Conservation (phyloP, 2,888 invertebrate genomes). For the Eudasyphora cyanicolor region DNA sequence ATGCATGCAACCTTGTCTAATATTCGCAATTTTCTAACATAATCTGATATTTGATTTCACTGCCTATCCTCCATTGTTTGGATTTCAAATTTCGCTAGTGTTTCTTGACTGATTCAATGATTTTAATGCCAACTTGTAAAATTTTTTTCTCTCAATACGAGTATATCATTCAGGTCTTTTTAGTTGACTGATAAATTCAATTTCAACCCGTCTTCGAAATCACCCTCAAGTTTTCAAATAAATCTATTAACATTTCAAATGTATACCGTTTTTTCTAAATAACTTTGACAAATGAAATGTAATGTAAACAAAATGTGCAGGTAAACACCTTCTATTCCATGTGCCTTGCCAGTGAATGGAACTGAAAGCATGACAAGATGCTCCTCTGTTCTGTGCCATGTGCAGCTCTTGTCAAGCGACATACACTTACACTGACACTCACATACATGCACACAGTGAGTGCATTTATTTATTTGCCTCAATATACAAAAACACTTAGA, state of each 20-base stretch:
- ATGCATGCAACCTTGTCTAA: too few relatives aligned
- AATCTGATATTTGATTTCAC: too few relatives aligned
- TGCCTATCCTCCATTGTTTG: too few relatives aligned
- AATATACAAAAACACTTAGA: constrained; percentile 65
- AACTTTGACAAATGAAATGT: constrained; percentile 50
- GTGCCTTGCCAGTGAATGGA: constrained; percentile 7
- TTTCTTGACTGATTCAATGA: too few relatives aligned
- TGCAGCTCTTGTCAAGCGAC: too few relatives aligned
- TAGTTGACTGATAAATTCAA: too few relatives aligned
- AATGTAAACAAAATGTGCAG: constrained; percentile 56
- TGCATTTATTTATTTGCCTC: constrained; percentile 63
- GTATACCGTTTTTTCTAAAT: neutral
- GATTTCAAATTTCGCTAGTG: too few relatives aligned
- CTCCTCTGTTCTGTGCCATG: neutral
- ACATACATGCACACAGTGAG: constrained; percentile 25
- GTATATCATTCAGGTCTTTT: too few relatives aligned
- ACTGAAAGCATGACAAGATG: neutral
- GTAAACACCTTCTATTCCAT: constrained; percentile 60
- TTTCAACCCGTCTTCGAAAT: neutral
- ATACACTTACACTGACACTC: neutral
- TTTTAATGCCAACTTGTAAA: too few relatives aligned
- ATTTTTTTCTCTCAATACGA: too few relatives aligned
- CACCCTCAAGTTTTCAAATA: neutral
- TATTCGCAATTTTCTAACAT: too few relatives aligned
- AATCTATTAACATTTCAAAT: constrained; percentile 3